Percentiles rank a stretch among this genome's conserved stretches.
These are phyloP conservation scores for Stichopus chloronotus DNA, from an alignment of 35 echinoderm and acorn worm species.

Conservation along the genomic window DNA sequence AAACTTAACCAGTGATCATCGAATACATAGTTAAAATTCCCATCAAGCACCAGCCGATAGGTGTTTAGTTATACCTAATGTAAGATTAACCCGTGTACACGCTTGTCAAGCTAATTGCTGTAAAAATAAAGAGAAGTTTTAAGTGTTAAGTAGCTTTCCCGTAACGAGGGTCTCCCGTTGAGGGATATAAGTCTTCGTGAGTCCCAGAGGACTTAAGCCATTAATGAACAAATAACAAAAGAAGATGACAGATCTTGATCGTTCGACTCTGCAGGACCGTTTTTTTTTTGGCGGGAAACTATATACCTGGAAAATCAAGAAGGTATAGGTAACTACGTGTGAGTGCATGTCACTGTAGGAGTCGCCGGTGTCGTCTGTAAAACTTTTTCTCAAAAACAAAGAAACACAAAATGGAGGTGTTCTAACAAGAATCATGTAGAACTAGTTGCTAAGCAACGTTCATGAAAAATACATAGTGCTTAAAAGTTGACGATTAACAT, in stretches of 20 bases:
- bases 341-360: too few species aligned
- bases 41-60: neutral
- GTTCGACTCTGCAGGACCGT: neutral
- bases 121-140: conserved; percentile 47
- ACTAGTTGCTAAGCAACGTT: neutral
- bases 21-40: conserved; percentile 51
- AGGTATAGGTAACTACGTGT: too few species aligned
- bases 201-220: conserved; percentile 42
- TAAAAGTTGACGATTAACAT: neutral
- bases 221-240: conserved; percentile 56
- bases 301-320: neutral
- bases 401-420: neutral
- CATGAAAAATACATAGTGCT: neutral
- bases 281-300: neutral
- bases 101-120: conserved; percentile 49
- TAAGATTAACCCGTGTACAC: conserved; percentile 49
- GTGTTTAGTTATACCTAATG: conserved; percentile 20
- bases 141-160: conserved; percentile 20
- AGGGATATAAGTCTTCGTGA: neutral
- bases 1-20: neutral
- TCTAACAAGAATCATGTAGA: neutral
- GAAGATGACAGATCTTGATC: conserved; percentile 19
- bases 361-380: neutral
- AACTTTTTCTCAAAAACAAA: neutral
- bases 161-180: conserved; percentile 41